These are phyloP conservation scores for Phainopepla nitens DNA, from an alignment of 2,113 vertebrate genomes.

Conservation along the genomic window DNA sequence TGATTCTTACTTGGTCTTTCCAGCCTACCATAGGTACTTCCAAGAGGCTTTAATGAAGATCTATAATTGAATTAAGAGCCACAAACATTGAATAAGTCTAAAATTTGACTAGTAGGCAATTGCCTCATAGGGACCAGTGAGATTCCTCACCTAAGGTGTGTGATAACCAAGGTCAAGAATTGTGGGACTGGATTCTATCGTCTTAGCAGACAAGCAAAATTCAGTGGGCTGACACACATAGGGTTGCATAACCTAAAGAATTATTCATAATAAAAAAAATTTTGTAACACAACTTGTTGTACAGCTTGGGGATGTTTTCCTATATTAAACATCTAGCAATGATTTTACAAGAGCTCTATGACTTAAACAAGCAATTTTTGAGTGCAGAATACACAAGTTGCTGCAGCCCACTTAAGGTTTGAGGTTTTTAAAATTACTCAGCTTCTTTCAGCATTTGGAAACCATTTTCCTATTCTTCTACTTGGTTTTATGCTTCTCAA, in stretches of 20 bases:
- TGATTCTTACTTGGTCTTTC: neutral
- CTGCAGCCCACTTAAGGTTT: neutral
- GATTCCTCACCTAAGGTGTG: neutral
- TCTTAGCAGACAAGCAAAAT: neutral
- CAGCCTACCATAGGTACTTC: neutral
- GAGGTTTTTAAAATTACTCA: neutral
- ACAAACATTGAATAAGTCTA: neutral
- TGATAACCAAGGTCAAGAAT: neutral
- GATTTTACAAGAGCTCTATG: neutral
- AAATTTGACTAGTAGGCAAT: neutral
- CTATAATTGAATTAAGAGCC: neutral
- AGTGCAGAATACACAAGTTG: neutral
- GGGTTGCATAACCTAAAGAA: neutral
- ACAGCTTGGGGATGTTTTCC: neutral
- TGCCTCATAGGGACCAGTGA: neutral
- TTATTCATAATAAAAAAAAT: neutral
- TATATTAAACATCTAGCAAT: neutral
- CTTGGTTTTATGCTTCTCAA: neutral
- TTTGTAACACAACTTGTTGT: neutral
- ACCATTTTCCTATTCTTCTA: neutral
- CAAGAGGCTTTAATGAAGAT: neutral
- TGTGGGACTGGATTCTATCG: neutral
- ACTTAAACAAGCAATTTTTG: neutral
- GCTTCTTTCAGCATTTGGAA: neutral
- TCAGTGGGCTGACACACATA: neutral